These are phyloP conservation scores for Lacerta agilis DNA, from an alignment of 2,797 vertebrate genomes.

Conservation along the genomic window DNA sequence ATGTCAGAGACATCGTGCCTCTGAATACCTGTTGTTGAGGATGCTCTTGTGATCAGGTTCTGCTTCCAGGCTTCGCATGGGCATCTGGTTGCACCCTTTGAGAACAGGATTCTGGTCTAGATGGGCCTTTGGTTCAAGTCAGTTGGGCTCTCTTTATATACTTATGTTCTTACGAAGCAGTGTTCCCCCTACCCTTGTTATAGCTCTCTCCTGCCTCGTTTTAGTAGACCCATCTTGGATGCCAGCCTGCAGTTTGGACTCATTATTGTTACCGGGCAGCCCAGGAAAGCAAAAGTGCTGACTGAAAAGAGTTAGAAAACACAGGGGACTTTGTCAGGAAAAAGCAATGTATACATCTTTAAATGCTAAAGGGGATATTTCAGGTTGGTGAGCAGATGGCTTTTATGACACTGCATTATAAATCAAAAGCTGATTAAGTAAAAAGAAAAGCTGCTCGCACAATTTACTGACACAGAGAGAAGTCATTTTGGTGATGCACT, in stretches of 20 bases:
- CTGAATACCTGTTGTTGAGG: too few relatives aligned
- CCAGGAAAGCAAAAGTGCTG: background rate
- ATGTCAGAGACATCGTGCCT: too few relatives aligned
- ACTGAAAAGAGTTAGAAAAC: background rate
- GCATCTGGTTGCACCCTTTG: too few relatives aligned
- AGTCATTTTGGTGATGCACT: background rate
- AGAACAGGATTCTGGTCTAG: too few relatives aligned
- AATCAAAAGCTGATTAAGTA: conserved; percentile 30
- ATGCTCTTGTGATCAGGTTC: too few relatives aligned
- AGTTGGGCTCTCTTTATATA: too few relatives aligned
- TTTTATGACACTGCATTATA: conserved; percentile 7
- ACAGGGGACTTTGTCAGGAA: too few relatives aligned
- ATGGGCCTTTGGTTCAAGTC: too few relatives aligned
- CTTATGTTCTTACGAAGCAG: background rate
- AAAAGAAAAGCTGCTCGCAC: conserved; percentile 4
- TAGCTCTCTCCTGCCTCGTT: background rate
- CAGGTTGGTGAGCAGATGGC: conserved; percentile 22
- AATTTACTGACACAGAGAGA: background rate
- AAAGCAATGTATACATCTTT: background rate
- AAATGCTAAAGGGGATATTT: background rate
- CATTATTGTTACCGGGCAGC: background rate
- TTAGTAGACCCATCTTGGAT: background rate
- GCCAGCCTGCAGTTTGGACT: background rate
- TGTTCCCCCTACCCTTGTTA: background rate
- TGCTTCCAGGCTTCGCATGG: too few relatives aligned